Conservation (phyloP, 2,888 invertebrate species). For the Chouioia cunea region DNA sequence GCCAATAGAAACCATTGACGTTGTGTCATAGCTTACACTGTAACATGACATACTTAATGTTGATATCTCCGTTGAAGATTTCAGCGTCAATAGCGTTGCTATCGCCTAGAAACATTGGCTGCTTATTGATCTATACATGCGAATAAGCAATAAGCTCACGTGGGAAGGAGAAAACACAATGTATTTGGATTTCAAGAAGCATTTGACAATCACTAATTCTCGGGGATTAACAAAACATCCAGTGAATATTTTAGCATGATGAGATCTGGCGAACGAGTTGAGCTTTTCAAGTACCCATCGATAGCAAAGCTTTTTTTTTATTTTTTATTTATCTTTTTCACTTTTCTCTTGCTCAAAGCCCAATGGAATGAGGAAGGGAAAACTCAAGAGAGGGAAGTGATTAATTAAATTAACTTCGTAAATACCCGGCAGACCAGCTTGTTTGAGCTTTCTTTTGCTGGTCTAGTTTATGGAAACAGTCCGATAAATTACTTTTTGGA, state of each 20-base stretch:
- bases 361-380: too few species aligned
- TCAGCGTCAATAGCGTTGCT: neutral
- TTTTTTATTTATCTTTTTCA: too few species aligned
- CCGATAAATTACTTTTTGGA: too few species aligned
- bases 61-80: neutral
- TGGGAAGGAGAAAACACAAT: conserved; percentile 20
- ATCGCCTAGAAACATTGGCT: neutral
- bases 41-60: too few species aligned
- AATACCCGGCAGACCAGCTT: conserved; percentile 33
- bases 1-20: too few species aligned
- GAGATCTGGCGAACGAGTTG: conserved; percentile 15
- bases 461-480: too few species aligned
- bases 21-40: too few species aligned
- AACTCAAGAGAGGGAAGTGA: too few species aligned
- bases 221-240: conserved; percentile 47
- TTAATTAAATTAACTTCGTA: too few species aligned
- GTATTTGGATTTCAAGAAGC: conserved; percentile 52
- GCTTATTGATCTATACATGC: neutral
- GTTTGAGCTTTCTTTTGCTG: conserved; percentile 41
- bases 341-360: too few species aligned
- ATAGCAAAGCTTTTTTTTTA: too few species aligned
- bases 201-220: conserved; percentile 50
- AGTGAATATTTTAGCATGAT: conserved; percentile 46
- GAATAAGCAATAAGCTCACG: neutral
- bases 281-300: too few species aligned